Percentiles rank a stretch among this genome's conserved stretches.
Evolutionary conservation across 2,888 invertebrate genomes (phyloP).

Genomic region (Ennomos fuscantarius): DNA sequence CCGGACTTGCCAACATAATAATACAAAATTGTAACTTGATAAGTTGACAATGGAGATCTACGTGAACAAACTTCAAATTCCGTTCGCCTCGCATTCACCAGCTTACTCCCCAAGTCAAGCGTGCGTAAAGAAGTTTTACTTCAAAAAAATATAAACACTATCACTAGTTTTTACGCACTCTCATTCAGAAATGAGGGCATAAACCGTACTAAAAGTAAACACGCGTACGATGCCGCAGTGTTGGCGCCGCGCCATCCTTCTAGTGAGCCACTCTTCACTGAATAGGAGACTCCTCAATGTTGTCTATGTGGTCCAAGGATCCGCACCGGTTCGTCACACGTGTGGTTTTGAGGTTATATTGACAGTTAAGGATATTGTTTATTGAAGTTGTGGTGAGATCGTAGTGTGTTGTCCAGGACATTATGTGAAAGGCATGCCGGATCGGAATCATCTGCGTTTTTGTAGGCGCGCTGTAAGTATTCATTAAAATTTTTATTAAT

Average conservation of each 20-base stretch:
- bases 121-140: too few relatives aligned
- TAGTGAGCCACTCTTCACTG: conserved; percentile 7
- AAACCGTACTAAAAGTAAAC: conserved; percentile 29
- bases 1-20: too few relatives aligned
- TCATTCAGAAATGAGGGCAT: conserved; percentile 35
- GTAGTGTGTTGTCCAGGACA: conserved; percentile 14
- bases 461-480: conserved; percentile 67
- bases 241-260: conserved; percentile 26
- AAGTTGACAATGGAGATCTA: too few relatives aligned
- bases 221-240: conserved; percentile 11
- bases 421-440: conserved; percentile 67
- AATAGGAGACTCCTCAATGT: conserved; percentile 15
- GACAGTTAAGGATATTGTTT: conserved; percentile 4
- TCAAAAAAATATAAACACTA: conserved; percentile 7
- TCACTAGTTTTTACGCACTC: conserved; percentile 29
- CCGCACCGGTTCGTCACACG: conserved; percentile 2
- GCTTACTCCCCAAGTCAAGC: too few relatives aligned
- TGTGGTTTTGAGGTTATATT: conserved; percentile 15
- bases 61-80: too few relatives aligned
- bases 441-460: conserved; percentile 66
- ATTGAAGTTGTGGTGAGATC: background rate
- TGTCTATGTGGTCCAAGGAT: conserved; percentile 18
- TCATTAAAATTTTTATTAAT: background rate
- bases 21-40: too few relatives aligned
- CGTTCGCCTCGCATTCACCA: too few relatives aligned